Conservation (phyloP, 2,888 invertebrate genomes). For the Sphaeridia pumilis region DNA sequence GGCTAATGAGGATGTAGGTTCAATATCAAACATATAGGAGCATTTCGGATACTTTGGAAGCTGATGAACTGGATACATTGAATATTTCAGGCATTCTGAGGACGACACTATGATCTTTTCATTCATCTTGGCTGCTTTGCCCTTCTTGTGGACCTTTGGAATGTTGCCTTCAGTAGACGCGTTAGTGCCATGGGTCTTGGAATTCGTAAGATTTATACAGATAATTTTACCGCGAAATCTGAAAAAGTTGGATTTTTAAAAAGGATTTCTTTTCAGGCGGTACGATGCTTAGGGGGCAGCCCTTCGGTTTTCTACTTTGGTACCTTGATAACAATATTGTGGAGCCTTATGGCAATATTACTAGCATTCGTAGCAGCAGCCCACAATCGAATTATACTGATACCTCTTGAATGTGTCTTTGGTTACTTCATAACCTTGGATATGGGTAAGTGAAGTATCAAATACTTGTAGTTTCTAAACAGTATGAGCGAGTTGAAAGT, state of each 20-base stretch:
- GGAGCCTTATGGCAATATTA: conserved; percentile 20
- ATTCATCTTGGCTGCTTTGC: conserved; percentile 16
- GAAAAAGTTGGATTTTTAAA: no score
- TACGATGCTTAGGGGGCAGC: conserved; percentile 20
- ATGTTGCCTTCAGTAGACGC: conserved; percentile 32
- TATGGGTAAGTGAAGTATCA: conserved; percentile 17
- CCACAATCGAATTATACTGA: conserved; percentile 20
- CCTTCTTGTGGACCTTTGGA: conserved; percentile 28
- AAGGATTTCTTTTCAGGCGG: conserved; percentile 20
- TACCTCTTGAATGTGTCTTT: conserved; percentile 26
- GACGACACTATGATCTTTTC: background rate
- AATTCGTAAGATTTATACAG: conserved; percentile 17
- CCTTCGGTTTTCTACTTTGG: conserved; percentile 30
- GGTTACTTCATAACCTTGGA: conserved; percentile 30
- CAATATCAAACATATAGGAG: no score
- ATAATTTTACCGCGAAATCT: no score
- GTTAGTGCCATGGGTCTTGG: conserved; percentile 33
- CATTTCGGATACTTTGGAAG: no score
- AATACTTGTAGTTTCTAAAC: background rate
- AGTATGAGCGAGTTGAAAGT: background rate
- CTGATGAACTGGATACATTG: no score
- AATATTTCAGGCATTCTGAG: conserved; percentile 2
- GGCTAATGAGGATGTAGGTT: background rate
- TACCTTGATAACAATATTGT: conserved; percentile 19
- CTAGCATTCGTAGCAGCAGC: conserved; percentile 22